Percentiles rank a stretch among this genome's conserved stretches.
Conservation (phyloP, 2,797 vertebrate genomes). For the Intellagama lesueurii region DNA sequence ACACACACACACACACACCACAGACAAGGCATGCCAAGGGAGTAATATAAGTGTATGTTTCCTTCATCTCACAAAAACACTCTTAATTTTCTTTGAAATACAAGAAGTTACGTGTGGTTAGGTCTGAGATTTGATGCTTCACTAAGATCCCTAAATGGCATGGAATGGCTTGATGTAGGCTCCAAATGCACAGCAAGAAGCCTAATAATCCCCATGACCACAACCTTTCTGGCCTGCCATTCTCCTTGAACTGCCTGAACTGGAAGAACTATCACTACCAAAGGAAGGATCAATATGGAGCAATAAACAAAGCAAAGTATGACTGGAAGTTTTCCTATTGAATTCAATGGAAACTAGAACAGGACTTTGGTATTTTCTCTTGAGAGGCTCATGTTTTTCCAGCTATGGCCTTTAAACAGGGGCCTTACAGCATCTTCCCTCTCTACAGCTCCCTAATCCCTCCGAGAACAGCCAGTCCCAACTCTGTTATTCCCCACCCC, state of each 20-base stretch:
- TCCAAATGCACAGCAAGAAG: background rate
- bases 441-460: background rate
- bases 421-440: no score
- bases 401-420: background rate
- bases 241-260: background rate
- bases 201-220: background rate
- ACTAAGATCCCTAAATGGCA: conserved; percentile 41
- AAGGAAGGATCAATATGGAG: background rate
- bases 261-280: no score
- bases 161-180: background rate
- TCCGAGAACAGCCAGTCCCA: background rate
- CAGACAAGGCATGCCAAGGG: conserved; percentile 21
- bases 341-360: background rate
- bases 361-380: background rate
- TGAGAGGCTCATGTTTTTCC: background rate
- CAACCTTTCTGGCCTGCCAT: background rate
- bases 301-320: background rate
- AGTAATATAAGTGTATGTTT: conserved; percentile 45
- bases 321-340: background rate
- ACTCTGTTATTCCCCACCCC: conserved; percentile 32
- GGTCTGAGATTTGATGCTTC: conserved; percentile 25
- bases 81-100: conserved; percentile 60
- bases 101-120: conserved; percentile 40
- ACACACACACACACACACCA: background rate
- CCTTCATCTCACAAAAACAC: conserved; percentile 31